Base-by-base conservation (phyloP, 1,140 invertebrate species). In the Platyscapa corneri region DNA sequence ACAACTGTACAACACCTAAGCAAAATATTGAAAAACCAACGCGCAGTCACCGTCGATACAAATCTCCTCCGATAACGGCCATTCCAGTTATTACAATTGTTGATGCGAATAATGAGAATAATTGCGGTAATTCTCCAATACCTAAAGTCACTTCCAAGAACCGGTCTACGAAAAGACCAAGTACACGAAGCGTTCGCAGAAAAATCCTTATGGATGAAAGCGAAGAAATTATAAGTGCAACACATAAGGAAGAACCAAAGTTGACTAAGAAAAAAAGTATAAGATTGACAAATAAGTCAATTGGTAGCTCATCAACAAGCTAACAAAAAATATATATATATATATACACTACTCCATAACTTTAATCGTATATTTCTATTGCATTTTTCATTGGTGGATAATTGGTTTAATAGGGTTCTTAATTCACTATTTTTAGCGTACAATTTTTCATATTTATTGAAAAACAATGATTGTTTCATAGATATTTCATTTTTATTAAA, bases 201-300 rank as follows among this genome's bases (percentile, higher is more conserved):
- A 86, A 83, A 80, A 79, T 86, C 6, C 46, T 86, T 12, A 42
- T 75, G 27, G 85, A 86, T 34, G 72, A 78, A n/a, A 37, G 23
- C 14, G 80, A 83, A 18, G 81, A 86, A 32, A 37, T 14, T 30
- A 0, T 42, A 34, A 77, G 20, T 23, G 14, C 70, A 53, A 49
- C 39, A 14, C 49, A 46, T 42, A 82, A 70, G 0, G 49, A 70
- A 14, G 46, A 75, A 1, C 70, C 12, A 49, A 82, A 37, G 27
- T 39, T n/a, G 42, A 64, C 46, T 42, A 46, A 34, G 37, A 82
- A 60, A 39, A 82, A n/a, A 64, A 83, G 46, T 60, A 60, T 56
- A 3, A 86, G 75, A 60, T 37, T 67, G 34, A 32, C 70, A 0
- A 86, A 32, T 0, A 82, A 83, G 23, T 39, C 39, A 14, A 27